Evolutionary conservation across 2,797 vertebrate species (phyloP), one percentile per base, ranked within the genome.

Genomic region (Rhodeus uyekii): DNA sequence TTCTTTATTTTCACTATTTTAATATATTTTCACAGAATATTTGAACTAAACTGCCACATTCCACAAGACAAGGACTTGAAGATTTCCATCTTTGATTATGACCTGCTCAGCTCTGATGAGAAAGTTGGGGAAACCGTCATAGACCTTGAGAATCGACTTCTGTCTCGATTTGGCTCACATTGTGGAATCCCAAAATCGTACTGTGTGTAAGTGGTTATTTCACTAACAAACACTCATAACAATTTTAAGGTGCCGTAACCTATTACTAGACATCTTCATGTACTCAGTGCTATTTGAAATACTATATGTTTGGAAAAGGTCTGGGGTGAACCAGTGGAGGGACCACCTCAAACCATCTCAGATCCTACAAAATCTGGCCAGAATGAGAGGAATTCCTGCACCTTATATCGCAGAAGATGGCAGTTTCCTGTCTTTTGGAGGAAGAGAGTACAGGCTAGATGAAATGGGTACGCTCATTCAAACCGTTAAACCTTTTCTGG

Each of bases 31-130:
- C 90, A 36, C 38, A 99, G 98, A 92, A 97, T 99, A 96, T 99
- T 97, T 89, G 98, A 99, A 91, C 92, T 98, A 91, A 96, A 90
- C 24, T 98, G 98, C 92, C 97, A 96, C 92, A 93, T 99, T 88
- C 98, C 98, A 72, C 97, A 98, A 92, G 98, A 99, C 86, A 99
- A 99, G 89, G 98, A 99, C 90, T 92, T 99, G 89, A 99, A 98
- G 92, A 97, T 99, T 90, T 96, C 95, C 0, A 91, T 99, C 60
- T 99, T 97, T 50, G 98, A 99, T 88, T 96, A 96, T 4, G 98
- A 99, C 48, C 84, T 96, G 42, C 83, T 99, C 89, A 98, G 92
- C 38, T 94, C 94, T 22, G 98, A 99, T 64, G 98, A 99, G 92
- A 99, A 99, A 90, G 97, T 99, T 2, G 98, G 98, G 48, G 98